phyloP scores from a whole-genome alignment of 2,113 vertebrate species.

The Aptenodytes patagonicus region DNA sequence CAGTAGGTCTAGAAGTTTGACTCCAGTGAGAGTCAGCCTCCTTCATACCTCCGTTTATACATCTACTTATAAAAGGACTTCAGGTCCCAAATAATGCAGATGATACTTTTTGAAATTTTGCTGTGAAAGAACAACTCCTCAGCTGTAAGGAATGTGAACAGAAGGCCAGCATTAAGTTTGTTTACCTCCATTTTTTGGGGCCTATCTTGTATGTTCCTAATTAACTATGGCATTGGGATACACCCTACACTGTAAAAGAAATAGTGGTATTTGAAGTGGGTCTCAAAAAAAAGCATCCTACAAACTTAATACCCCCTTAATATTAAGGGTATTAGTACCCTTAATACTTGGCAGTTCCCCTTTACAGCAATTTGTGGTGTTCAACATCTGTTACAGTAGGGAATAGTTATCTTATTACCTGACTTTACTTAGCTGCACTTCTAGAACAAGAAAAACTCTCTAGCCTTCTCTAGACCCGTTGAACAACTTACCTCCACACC shows the following conservation, averaged over 20 bases:
- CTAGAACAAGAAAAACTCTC: not conserved
- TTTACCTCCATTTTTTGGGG: not conserved
- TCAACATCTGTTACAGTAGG: not conserved
- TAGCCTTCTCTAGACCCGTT: not conserved
- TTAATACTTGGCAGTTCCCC: not conserved
- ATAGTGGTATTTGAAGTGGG: not conserved
- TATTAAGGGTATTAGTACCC: too few relatives aligned
- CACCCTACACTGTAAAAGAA: not conserved
- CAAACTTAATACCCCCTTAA: not conserved
- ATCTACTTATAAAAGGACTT: not conserved
- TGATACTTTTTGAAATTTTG: not conserved
- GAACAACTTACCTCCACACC: not conserved
- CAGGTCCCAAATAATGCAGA: not conserved
- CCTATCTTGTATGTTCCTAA: not conserved
- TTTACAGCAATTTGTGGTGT: not conserved
- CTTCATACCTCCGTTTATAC: not conserved
- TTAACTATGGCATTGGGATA: not conserved
- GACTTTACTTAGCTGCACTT: not conserved
- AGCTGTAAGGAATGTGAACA: not conserved
- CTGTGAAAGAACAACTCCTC: not conserved
- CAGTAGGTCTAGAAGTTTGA: not conserved
- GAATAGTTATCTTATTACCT: not conserved
- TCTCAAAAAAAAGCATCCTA: not conserved
- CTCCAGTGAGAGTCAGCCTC: not conserved
- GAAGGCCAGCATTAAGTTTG: not conserved